These are phyloP conservation scores for Tupaia chinensis DNA, from an alignment of 2,113 vertebrate species.

Conservation along the genomic window DNA sequence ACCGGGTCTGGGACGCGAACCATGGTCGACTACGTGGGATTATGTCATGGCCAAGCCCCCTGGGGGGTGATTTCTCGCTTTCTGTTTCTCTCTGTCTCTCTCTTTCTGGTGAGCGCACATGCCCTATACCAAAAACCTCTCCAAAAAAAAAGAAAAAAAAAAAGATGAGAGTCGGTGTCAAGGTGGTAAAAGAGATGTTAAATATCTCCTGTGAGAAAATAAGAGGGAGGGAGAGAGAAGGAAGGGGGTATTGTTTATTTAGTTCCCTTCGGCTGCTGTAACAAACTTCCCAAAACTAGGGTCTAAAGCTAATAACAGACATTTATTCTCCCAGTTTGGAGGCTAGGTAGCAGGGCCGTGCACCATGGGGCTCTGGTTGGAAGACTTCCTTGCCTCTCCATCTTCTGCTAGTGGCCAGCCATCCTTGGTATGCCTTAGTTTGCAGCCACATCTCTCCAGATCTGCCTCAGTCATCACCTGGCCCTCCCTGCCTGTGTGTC, in stretches of 20 bases:
- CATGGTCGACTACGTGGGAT: too few species aligned
- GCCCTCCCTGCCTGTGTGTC: not conserved
- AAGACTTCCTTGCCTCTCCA: not conserved
- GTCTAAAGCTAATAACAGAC: not conserved
- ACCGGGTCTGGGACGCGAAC: too few species aligned
- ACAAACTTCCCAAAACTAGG: not conserved
- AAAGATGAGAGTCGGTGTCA: not conserved
- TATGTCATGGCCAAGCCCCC: too few species aligned
- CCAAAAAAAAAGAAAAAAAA: too few species aligned
- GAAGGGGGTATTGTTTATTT: not conserved
- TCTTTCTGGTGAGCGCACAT: too few species aligned
- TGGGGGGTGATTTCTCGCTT: too few species aligned
- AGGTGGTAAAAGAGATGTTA: not conserved
- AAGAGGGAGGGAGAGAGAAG: constrained; percentile 10
- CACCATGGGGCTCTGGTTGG: not conserved
- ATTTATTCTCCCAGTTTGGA: constrained; percentile 11
- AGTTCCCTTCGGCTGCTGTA: not conserved
- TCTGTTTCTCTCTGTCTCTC: too few species aligned
- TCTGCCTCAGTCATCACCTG: not conserved
- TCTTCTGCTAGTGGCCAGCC: not conserved
- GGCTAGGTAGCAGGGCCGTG: not conserved
- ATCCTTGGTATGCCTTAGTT: not conserved
- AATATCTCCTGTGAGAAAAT: constrained; percentile 30
- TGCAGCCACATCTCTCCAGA: not conserved
- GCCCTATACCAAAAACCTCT: too few species aligned